Evolutionary conservation across 2,797 vertebrate genomes (phyloP).

Genomic region (Sebastes ruberrimus): DNA sequence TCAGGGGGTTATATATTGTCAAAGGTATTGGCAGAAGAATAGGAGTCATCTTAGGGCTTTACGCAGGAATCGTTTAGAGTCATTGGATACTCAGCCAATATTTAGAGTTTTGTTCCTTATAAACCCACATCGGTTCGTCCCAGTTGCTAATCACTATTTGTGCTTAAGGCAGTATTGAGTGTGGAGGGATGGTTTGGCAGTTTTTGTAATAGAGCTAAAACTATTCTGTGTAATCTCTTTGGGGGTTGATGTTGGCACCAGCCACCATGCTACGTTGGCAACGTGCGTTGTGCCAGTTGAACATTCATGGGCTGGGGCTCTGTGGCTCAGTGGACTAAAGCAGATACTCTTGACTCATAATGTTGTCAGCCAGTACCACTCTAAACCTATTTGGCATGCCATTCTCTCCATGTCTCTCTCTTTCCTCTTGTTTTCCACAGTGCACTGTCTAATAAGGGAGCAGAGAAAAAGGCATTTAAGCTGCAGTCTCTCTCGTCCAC

Average conservation of each 20-base stretch:
- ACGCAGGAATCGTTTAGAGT: slow-evolving; percentile 1
- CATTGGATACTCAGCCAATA: slow-evolving; percentile 31
- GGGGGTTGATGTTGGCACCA: slow-evolving; percentile 62
- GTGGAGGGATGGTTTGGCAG: slow-evolving; percentile 57
- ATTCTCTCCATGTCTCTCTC: slow-evolving; percentile 37
- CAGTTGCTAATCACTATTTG: slow-evolving; percentile 55
- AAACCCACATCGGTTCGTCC: slow-evolving; percentile 54
- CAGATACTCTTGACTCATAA: slow-evolving; percentile 74
- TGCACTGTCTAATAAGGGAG: slow-evolving; percentile 37
- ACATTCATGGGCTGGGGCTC: slow-evolving; percentile 66
- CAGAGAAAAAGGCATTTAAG: slow-evolving; percentile 12
- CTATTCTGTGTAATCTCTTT: slow-evolving; percentile 66
- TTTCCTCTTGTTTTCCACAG: slow-evolving; percentile 34
- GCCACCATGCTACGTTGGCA: slow-evolving; percentile 53
- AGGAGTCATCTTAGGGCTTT: slow-evolving; percentile 8
- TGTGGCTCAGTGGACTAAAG: slow-evolving; percentile 66
- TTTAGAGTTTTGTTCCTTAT: slow-evolving; percentile 41
- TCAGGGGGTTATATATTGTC: slow-evolving; percentile 27
- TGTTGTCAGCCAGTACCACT: slow-evolving; percentile 67
- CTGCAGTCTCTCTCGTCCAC: slow-evolving; percentile 11
- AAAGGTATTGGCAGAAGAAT: slow-evolving; percentile 39
- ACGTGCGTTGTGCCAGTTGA: slow-evolving; percentile 57
- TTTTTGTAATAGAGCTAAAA: slow-evolving; percentile 69
- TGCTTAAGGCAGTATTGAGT: slow-evolving; percentile 49
- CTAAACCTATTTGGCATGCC: slow-evolving; percentile 67